A percentile compares a stretch with the other conserved stretches of the same genome.
These are phyloP conservation scores for Cossypha polioptera DNA, from an alignment of 2,797 vertebrate genomes.

Conservation along the genomic window DNA sequence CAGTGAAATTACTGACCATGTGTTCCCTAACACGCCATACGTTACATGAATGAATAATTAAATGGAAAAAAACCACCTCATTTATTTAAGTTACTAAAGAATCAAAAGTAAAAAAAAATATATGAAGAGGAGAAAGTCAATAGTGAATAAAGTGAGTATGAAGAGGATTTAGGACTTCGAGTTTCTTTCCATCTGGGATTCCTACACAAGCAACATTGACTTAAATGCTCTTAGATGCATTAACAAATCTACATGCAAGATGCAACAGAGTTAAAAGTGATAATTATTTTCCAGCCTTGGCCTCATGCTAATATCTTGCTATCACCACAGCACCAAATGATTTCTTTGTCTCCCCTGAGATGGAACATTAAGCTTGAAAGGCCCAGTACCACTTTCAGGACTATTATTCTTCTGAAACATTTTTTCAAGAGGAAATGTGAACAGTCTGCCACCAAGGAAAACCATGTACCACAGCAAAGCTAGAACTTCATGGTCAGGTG, in stretches of 20 bases:
- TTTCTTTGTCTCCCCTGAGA: not conserved
- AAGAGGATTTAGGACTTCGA: not conserved
- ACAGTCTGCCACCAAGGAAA: not conserved
- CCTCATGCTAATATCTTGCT: not conserved
- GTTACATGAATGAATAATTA: not conserved
- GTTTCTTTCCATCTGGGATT: not conserved
- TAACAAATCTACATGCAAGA: not conserved
- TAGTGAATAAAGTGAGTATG: not conserved
- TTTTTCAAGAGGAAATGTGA: not conserved
- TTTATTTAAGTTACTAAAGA: not conserved
- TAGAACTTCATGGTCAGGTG: not conserved
- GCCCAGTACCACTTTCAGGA: not conserved
- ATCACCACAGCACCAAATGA: not conserved
- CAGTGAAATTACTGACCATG: not conserved
- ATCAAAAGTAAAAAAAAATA: not conserved
- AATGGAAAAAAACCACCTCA: not conserved
- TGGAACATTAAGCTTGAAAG: not conserved
- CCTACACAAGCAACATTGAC: not conserved
- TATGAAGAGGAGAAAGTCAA: not conserved
- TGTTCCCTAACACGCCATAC: not conserved
- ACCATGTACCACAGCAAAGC: not conserved
- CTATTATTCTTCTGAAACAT: not conserved
- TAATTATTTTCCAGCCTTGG: not conserved
- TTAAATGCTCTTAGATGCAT: not conserved
- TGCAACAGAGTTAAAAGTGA: not conserved